Conservation (phyloP, 2,113 vertebrate species). For the Alectura lathami region DNA sequence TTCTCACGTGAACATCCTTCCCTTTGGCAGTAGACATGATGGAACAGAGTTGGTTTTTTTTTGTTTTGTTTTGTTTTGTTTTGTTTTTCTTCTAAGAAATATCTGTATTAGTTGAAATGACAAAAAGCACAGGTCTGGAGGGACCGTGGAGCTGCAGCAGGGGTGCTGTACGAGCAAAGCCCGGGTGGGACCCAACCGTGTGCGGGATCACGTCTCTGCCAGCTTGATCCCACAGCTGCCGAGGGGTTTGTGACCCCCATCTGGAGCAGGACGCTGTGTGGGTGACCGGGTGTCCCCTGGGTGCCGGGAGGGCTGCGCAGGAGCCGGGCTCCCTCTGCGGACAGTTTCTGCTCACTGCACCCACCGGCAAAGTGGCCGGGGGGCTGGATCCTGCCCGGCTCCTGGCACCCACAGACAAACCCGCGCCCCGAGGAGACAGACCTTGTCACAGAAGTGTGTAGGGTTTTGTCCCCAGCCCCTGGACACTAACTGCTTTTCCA, state of each 20-base stretch:
- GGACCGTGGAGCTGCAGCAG: neutral
- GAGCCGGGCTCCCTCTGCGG: slow-evolving; percentile 50
- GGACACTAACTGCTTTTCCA: neutral
- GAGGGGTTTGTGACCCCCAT: neutral
- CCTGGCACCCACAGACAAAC: fast-evolving
- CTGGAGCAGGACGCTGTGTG: no score
- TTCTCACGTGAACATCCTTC: neutral
- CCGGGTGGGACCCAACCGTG: neutral
- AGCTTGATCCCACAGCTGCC: neutral
- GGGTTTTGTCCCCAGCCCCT: neutral
- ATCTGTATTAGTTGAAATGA: neutral
- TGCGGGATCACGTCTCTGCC: neutral
- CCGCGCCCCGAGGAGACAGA: neutral
- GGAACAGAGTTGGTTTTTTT: neutral
- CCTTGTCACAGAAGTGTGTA: neutral
- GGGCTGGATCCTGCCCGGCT: neutral
- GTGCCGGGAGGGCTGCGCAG: neutral
- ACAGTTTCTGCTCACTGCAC: slow-evolving; percentile 8
- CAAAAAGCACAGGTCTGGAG: neutral
- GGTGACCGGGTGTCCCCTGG: neutral
- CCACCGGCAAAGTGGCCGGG: neutral
- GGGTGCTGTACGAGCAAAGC: no score
- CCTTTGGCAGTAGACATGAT: neutral
- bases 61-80: no score
- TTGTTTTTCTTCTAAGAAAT: neutral